Conservation (phyloP, 2,797 vertebrate species). For the Otolemur crassicaudatus region DNA sequence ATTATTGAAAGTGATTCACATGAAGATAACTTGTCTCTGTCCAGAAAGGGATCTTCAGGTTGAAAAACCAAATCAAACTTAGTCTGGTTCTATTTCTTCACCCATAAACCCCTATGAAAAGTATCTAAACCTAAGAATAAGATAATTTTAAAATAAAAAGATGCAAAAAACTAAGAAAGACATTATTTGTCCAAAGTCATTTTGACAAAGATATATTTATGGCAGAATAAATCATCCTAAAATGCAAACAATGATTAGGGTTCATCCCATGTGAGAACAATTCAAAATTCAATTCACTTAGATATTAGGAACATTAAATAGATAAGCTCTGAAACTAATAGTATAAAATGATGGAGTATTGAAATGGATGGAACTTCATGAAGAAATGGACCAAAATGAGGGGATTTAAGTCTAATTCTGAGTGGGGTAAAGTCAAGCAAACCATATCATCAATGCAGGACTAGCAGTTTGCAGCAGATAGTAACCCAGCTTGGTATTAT, state of each 20-base stretch:
- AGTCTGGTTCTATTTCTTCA: not conserved
- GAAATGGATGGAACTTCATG: not conserved
- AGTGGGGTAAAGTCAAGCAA: not conserved
- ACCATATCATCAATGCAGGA: not conserved
- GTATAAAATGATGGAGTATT: not conserved
- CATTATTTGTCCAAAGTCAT: not conserved
- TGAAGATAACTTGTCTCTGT: not conserved
- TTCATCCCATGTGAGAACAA: not conserved
- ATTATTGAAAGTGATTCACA: not conserved
- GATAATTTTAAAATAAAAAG: not conserved
- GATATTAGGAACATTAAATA: not conserved
- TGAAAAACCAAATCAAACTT: not conserved
- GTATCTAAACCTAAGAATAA: not conserved
- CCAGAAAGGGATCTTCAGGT: not conserved
- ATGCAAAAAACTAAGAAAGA: not conserved
- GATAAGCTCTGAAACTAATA: not conserved
- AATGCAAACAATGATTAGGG: not conserved
- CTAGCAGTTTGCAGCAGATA: not conserved
- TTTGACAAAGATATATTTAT: not conserved
- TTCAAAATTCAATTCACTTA: not conserved
- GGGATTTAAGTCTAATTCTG: not conserved
- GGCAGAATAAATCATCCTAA: not conserved
- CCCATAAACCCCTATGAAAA: not conserved
- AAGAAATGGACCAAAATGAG: not conserved
- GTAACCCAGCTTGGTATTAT: not conserved